These are phyloP conservation scores for Serrognathus titanus DNA, from an alignment of 2,888 invertebrate genomes.

Conservation along the genomic window DNA sequence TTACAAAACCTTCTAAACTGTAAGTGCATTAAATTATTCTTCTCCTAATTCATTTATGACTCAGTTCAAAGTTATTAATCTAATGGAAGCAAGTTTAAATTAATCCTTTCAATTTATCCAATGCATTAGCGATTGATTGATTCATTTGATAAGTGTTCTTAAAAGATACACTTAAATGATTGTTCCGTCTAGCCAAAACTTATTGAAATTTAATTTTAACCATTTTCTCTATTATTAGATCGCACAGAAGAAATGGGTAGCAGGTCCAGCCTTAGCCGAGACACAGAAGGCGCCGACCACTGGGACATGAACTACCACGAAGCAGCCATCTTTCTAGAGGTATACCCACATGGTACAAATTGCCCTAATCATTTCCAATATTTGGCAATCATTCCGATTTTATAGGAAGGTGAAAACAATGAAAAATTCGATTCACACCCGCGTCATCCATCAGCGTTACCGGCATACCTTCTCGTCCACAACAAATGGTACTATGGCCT, in stretches of 20 bases:
- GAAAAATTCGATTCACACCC: slow-evolving; percentile 90
- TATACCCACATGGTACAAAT: slow-evolving; percentile 35
- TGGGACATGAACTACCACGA: slow-evolving; percentile 92
- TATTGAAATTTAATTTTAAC: too few species aligned
- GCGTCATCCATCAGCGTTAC: slow-evolving; percentile 74
- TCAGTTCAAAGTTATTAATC: too few species aligned
- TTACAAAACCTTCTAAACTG: too few species aligned
- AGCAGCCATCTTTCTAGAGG: slow-evolving; percentile 83
- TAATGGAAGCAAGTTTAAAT: too few species aligned
- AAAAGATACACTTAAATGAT: too few species aligned
- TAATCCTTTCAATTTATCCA: too few species aligned
- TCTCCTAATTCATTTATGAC: too few species aligned
- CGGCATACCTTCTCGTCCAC: slow-evolving; percentile 83
- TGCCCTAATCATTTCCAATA: not conserved
- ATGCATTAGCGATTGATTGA: too few species aligned
- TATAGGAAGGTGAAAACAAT: slow-evolving; percentile 84
- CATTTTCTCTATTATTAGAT: slow-evolving; percentile 31
- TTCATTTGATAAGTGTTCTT: too few species aligned
- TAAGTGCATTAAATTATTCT: too few species aligned
- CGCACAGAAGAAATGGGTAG: slow-evolving; percentile 61
- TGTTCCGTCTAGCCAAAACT: too few species aligned
- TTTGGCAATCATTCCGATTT: slow-evolving; percentile 15
- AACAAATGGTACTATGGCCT: slow-evolving; percentile 83
- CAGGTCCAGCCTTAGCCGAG: slow-evolving; percentile 58
- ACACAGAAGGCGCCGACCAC: slow-evolving; percentile 56